Base-by-base conservation (phyloP, 2,888 invertebrate genomes). In the Caenorhabditis sinica region DNA sequence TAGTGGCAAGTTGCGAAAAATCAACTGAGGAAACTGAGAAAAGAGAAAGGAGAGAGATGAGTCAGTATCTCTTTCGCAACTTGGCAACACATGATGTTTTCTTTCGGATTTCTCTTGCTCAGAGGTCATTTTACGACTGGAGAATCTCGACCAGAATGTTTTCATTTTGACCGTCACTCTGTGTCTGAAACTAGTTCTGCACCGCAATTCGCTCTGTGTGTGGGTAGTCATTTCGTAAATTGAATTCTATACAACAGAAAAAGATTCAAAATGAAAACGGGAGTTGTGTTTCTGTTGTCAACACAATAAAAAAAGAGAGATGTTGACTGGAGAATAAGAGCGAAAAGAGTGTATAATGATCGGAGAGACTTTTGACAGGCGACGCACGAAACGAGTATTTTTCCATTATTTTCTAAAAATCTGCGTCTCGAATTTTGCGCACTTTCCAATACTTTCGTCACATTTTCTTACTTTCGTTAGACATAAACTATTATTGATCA, bases 381-480 rank as follows among this genome's bases (percentile, higher is more conserved):
- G 40, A 30, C 68, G 60, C 68, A 56, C 49, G 69, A 77, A 77
- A 77, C 69, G 69, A 77, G 76, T 77, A 33, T 77, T 76, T 76
- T 77, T 69, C 69, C 43, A 30, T 28, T 45, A 28, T 40, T 20
- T 60, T 77, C 40, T 69, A 17, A 25, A 69, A 68, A 51, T 77
- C 76, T 76, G 75, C 75, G 75, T 53, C 68, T 77, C 76, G 28
- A 77, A 69, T 60, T 77, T 75, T 58, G 49, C 61, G 69, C 76
- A 69, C 36, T 76, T 65, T 66, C 66, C 20, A 30, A 25, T 66
- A 28, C n/a, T 68, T 68, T 76, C 60, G 23, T 68, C 58, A 30
- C 61, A 45, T 77, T 68, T 77, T 61, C 61, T 68, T 51, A 77
- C 76, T 77, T 77, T 68, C 49, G 45, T 23, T 33, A 68, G 68